Conservation (phyloP, 2,888 invertebrate genomes). For the Entomobrya multifasciata region DNA sequence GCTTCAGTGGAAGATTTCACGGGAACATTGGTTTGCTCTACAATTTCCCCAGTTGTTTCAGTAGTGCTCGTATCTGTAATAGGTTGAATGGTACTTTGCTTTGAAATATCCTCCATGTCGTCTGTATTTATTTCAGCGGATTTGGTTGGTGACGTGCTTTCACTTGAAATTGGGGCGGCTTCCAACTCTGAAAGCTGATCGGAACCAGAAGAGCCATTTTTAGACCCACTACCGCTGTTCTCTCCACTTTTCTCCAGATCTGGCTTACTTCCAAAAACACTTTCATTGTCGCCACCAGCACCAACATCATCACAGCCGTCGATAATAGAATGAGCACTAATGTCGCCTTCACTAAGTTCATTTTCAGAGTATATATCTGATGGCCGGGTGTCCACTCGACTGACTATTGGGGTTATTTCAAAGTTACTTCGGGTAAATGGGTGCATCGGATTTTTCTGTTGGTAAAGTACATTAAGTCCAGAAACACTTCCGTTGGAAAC, state of each 20-base stretch:
- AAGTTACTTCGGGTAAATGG: not conserved
- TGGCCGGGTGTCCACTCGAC: constrained; percentile 37
- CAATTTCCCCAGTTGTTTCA: constrained; percentile 6
- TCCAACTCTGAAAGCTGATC: not conserved
- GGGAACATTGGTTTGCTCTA: not conserved
- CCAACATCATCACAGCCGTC: not conserved
- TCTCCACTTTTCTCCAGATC: not conserved
- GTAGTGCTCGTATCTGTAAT: too few relatives aligned
- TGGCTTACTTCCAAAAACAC: constrained; percentile 34
- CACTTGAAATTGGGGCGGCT: not conserved
- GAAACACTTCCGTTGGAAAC: constrained; percentile 28
- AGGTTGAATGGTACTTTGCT: too few relatives aligned
- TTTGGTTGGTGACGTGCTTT: not conserved
- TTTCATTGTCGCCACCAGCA: not conserved
- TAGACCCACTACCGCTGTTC: not conserved
- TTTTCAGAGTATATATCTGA: constrained; percentile 5
- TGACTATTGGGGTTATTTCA: constrained; percentile 31
- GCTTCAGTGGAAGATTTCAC: not conserved
- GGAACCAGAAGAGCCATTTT: not conserved
- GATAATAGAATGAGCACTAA: not conserved
- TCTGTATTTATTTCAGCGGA: not conserved
- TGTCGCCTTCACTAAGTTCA: too few relatives aligned
- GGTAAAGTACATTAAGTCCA: constrained; percentile 47
- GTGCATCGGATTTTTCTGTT: constrained; percentile 9
- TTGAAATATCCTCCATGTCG: not conserved